Base-by-base conservation (phyloP, 2,797 vertebrate genomes). In the Chelidonichthys spinosus region DNA sequence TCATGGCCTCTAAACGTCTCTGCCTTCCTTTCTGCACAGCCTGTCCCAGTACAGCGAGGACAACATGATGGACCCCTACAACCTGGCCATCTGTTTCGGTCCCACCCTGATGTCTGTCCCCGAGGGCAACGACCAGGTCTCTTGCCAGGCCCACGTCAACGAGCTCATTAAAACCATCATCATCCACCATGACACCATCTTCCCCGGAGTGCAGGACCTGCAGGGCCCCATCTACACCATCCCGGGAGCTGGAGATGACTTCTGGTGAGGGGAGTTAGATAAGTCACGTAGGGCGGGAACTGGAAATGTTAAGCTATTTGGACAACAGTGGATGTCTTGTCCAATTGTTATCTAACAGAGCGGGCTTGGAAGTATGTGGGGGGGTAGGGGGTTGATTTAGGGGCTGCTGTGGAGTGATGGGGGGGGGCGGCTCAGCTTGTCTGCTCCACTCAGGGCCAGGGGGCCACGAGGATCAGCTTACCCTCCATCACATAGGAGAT, bases 31-130 rank as follows among this genome's bases (percentile, higher is more conserved):
- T 47, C 46, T 3, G 0, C 78, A 25, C 93, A 99, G 98, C 89
- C 94, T 99, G 80, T 99, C 98, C 65, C 97, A 99, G 94, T 98
- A 97, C 95, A 99, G 97, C 76, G 98, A 99, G 75, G 98, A 98
- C n/a, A 99, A 99, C 91, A 99, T 99, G 98, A 99, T 99, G 98
- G 98, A 99, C 91, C 98, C 98, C 87, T 99, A 99, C 93, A 99
- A 99, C 85, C 94, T 99, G 80, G 98, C 98, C 92, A 99, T 98
- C 94, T 99, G 98, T 87, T 99, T 99, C 0, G 98, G 98, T 54
- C 98, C 98, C 81, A 98, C 97, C 0, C 95, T 99, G 83, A 98
- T 99, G 98, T 97, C 96, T 0, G 98, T 98, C 75, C 98, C 98
- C 0, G 98, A 98, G 85, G 96, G 96, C 66, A 93, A 98, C 0